Base-by-base conservation (phyloP, 2,888 invertebrate species). In the Pandemis heparana region DNA sequence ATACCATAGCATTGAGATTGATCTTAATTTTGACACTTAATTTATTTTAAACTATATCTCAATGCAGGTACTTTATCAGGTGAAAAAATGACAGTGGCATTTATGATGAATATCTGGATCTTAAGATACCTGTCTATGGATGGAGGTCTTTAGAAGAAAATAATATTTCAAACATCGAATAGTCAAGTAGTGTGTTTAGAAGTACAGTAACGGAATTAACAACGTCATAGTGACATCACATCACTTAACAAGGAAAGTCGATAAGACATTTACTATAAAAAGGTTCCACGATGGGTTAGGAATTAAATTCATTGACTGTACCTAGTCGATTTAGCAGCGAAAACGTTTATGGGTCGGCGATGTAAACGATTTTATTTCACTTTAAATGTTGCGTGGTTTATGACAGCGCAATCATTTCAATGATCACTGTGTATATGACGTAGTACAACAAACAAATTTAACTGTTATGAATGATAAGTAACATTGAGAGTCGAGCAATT, bases 391-490 rank as follows among this genome's bases (percentile, higher is more conserved):
- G 60, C 51, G 43, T 64, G 51, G 64, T 63, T 63, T 69, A 64
- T 70, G 69, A 64, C 32, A 51, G 65, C 51, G 32, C 10, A 65
- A 69, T 18, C 14, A 56, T 60, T 65, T 69, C 73, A 77, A 77
- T 71, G 39, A 69, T 63, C 61, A 61, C 41, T 65, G 71, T 59
- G 59, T 76, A 53, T 51, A 32, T 10, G 51, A 65, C 14, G 68
- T n/a, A 18, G 16, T 65, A 69, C 18, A 69, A 76, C 51, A 74
- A 76, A 74, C 39, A 71, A 9, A 65, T 60, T 69, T 69, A 59
- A 69, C 70, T 68, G 71, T 73, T 77, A 64, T 76, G 70, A 75
- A 74, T 75, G 74, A 76, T 70, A 71, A 74, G 74, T 63, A 72
- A 41, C 70, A 71, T 71, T 56, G 64, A 75, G 65, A 12, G 53